Percentiles rank a stretch among this genome's conserved stretches.
These are phyloP conservation scores for Morone saxatilis DNA, from an alignment of 2,113 vertebrate species.

Conservation along the genomic window DNA sequence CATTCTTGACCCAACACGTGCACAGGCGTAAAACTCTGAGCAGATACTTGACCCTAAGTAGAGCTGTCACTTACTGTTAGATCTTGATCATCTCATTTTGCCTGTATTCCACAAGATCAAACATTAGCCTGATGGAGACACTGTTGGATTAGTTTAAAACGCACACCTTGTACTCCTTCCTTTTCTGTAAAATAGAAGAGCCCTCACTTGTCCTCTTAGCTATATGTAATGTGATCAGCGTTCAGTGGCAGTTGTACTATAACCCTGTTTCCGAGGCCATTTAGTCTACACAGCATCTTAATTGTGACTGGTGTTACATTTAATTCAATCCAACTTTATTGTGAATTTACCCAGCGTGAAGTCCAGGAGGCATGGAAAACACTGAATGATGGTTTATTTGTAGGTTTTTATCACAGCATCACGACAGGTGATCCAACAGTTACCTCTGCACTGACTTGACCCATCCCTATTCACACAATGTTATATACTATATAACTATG, in stretches of 20 bases:
- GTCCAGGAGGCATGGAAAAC: neutral
- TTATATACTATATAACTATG: too few relatives aligned
- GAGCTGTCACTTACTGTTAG: constrained; percentile 52
- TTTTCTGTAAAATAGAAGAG: neutral
- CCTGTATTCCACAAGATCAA: constrained; percentile 44
- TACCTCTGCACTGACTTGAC: neutral
- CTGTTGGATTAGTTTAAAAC: neutral
- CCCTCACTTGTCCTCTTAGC: neutral
- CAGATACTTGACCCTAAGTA: constrained; percentile 53
- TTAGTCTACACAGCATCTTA: neutral
- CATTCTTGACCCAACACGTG: constrained; percentile 41
- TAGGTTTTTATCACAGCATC: neutral
- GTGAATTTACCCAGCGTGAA: neutral
- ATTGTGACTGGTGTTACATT: neutral
- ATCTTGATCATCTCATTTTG: constrained; percentile 37
- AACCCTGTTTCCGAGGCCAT: neutral
- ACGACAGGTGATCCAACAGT: neutral
- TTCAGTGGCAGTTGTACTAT: neutral
- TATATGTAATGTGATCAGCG: neutral
- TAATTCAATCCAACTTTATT: neutral
- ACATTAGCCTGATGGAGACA: constrained; percentile 29
- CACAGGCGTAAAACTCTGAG: constrained; percentile 26
- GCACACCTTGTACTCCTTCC: neutral
- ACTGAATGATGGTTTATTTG: neutral
- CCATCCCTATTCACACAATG: neutral